A percentile compares a stretch with the other conserved stretches of the same genome.
Evolutionary conservation across 2,888 invertebrate genomes (phyloP).

Genomic region (Mamestra brassicae): DNA sequence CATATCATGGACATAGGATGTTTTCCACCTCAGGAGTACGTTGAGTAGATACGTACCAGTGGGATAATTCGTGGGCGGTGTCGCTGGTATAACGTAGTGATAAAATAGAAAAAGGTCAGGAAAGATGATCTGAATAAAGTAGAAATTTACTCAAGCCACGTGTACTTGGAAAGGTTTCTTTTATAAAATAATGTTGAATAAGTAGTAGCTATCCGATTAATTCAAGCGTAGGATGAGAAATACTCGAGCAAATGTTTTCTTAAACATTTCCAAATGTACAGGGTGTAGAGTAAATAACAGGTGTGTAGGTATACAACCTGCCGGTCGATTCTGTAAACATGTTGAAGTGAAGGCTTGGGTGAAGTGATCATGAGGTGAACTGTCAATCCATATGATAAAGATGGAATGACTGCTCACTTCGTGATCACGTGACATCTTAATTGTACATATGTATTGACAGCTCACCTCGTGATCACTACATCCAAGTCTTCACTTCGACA

Average conservation of each 20-base stretch:
- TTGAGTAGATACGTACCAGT: not conserved
- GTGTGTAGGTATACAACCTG: too few relatives aligned
- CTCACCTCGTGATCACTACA: too few relatives aligned
- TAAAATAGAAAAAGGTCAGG: not conserved
- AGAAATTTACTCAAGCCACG: not conserved
- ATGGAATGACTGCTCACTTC: too few relatives aligned
- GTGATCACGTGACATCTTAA: too few relatives aligned
- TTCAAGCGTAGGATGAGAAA: slow-evolving; percentile 7
- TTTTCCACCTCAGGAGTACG: not conserved
- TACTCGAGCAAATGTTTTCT: not conserved
- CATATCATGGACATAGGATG: not conserved
- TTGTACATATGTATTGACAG: too few relatives aligned
- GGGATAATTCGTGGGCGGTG: not conserved
- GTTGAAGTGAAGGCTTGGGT: too few relatives aligned
- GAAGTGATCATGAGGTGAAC: too few relatives aligned
- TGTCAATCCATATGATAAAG: too few relatives aligned
- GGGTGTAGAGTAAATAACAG: too few relatives aligned
- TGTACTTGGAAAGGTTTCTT: not conserved
- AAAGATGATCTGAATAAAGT: not conserved
- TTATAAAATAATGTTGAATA: not conserved
- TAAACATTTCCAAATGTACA: too few relatives aligned
- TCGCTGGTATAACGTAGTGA: not conserved
- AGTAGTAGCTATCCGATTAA: slow-evolving; percentile 1
- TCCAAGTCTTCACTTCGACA: too few relatives aligned
- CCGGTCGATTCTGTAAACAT: too few relatives aligned